Conservation (phyloP, 1,140 invertebrate genomes). For the Nephila pilipes region DNA sequence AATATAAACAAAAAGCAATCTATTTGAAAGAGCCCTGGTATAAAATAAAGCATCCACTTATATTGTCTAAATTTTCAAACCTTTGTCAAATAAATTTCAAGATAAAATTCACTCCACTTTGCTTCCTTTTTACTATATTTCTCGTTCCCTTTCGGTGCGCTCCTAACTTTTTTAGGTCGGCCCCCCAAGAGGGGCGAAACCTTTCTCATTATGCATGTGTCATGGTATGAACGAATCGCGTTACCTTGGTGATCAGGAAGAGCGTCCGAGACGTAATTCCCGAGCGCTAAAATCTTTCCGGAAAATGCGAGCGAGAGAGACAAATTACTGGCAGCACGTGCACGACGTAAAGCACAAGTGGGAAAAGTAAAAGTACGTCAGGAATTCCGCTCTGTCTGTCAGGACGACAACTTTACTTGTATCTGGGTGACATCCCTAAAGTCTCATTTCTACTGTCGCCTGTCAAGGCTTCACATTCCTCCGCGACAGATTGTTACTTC, state of each 20-base stretch:
- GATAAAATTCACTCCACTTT: too few relatives aligned
- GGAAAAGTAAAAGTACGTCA: conserved; percentile 71
- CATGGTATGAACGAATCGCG: conserved; percentile 30
- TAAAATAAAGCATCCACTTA: too few relatives aligned
- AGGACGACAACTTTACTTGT: conserved; percentile 37
- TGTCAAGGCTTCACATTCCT: conserved; percentile 53
- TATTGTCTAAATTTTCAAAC: too few relatives aligned
- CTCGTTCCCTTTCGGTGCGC: not conserved
- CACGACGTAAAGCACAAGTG: conserved; percentile 64
- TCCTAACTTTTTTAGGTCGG: conserved; percentile 4
- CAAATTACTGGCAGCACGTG: conserved; percentile 68
- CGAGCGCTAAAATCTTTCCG: conserved; percentile 35
- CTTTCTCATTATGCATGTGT: conserved; percentile 69
- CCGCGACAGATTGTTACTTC: conserved; percentile 37
- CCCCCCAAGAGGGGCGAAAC: not conserved
- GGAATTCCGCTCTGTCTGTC: conserved; percentile 68
- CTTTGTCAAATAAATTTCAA: too few relatives aligned
- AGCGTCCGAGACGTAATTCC: conserved; percentile 4
- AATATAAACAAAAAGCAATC: too few relatives aligned
- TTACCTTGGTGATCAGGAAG: conserved; percentile 37
- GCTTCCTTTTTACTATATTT: too few relatives aligned
- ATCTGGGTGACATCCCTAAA: conserved; percentile 48
- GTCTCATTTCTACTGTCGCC: conserved; percentile 52
- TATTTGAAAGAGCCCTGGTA: too few relatives aligned
- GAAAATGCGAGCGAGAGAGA: conserved; percentile 22